phyloP scores from a whole-genome alignment of 2,797 vertebrate genomes.

The Notolabrus celidotus region DNA sequence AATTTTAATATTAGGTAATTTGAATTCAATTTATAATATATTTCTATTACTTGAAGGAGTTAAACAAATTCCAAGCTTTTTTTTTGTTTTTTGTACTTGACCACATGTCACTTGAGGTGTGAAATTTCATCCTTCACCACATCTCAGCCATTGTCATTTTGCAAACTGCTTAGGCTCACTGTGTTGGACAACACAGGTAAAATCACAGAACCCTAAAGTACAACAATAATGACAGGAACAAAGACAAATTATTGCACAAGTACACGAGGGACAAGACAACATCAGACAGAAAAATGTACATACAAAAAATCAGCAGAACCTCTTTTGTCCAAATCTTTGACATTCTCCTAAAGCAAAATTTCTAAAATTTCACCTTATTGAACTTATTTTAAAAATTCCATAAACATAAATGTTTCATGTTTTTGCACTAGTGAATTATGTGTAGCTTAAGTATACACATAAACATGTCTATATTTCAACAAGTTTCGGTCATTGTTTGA shows the following conservation, averaged over 20 bases:
- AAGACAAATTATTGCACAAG: constrained; percentile 5
- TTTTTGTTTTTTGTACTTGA: constrained; percentile 29
- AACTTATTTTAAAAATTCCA: not conserved
- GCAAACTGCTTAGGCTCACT: constrained; percentile 37
- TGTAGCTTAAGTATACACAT: too few species aligned
- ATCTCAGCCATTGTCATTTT: constrained; percentile 60
- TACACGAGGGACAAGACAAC: constrained; percentile 8
- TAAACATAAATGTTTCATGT: too few species aligned
- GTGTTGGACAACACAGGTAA: constrained; percentile 63
- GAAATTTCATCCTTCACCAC: constrained; percentile 53
- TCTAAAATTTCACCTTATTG: not conserved
- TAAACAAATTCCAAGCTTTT: not conserved
- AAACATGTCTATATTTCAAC: too few species aligned
- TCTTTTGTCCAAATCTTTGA: constrained; percentile 29
- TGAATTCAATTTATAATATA: not conserved
- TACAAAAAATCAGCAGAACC: constrained; percentile 33
- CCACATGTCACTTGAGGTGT: constrained; percentile 17
- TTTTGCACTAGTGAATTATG: too few species aligned
- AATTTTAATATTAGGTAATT: not conserved
- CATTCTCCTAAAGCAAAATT: not conserved
- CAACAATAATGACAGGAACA: constrained; percentile 31
- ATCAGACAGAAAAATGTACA: too few species aligned
- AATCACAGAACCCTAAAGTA: constrained; percentile 50
- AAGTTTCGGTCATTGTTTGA: too few species aligned
- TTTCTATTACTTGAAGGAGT: not conserved